A percentile compares a stretch with the other conserved stretches of the same genome.
Evolutionary conservation across 2,888 invertebrate genomes (phyloP).

Genomic region (Poecilobothrus nobilitatus): DNA sequence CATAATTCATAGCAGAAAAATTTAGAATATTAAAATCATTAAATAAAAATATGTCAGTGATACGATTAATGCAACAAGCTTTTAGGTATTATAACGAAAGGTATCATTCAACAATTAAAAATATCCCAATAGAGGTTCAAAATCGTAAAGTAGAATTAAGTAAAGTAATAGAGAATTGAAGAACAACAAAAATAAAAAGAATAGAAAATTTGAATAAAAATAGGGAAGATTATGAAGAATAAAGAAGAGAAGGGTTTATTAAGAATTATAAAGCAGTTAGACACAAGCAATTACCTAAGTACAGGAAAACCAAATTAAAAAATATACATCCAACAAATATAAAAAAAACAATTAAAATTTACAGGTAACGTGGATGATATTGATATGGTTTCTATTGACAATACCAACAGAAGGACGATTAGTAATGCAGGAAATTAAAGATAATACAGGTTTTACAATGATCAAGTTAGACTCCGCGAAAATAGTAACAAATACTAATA

Average conservation of each 20-base stretch:
- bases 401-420: conserved; percentile 12
- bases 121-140: background rate
- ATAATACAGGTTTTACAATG: conserved; percentile 18
- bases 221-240: conserved; percentile 17
- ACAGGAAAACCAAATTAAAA: conserved; percentile 16
- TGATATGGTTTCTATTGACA: conserved; percentile 10
- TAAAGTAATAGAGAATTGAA: conserved; percentile 13
- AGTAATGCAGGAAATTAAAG: conserved; percentile 17
- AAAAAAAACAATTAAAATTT: conserved; percentile 18
- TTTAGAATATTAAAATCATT: conserved; percentile 13
- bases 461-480: conserved; percentile 16
- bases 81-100: background rate
- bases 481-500: conserved; percentile 16
- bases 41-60: conserved; percentile 15
- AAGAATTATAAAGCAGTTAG: conserved; percentile 14
- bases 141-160: too few relatives aligned
- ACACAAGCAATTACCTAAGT: conserved; percentile 18
- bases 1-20: conserved; percentile 12
- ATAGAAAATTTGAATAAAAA: conserved; percentile 10
- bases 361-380: background rate
- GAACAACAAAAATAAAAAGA: conserved; percentile 9
- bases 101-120: background rate
- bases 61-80: conserved; percentile 9
- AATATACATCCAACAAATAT: conserved; percentile 20
- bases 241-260: conserved; percentile 11